phyloP scores from a whole-genome alignment of 2,113 vertebrate species.

The Calonectris borealis region DNA sequence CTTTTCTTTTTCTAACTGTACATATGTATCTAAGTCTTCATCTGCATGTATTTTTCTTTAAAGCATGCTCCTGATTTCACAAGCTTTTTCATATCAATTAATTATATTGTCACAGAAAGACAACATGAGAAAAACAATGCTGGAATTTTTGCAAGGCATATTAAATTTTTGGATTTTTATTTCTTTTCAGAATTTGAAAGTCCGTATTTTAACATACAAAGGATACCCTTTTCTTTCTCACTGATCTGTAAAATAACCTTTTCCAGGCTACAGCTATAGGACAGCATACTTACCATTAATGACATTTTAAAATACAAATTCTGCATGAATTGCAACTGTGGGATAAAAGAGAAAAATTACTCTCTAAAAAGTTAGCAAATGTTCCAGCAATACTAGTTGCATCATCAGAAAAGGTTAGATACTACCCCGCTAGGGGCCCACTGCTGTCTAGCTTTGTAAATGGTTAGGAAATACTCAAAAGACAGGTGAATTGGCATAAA shows the following conservation, averaged over 20 bases:
- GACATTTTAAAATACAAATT: background rate
- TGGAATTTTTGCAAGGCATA: background rate
- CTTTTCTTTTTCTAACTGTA: background rate
- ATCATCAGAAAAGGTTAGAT: background rate
- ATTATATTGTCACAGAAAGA: background rate
- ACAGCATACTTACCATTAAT: background rate
- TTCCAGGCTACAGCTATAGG: background rate
- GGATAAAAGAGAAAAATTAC: background rate
- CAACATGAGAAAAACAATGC: background rate
- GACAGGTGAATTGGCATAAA: background rate
- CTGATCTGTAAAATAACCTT: background rate
- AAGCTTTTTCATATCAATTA: background rate
- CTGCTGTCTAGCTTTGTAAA: background rate
- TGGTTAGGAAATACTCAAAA: background rate
- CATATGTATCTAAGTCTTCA: background rate
- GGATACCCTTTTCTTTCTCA: background rate
- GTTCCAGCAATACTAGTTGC: background rate
- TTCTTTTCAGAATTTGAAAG: background rate
- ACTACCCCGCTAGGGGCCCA: background rate
- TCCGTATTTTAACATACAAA: background rate
- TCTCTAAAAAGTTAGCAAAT: background rate
- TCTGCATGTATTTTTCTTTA: background rate
- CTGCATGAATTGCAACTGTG: background rate
- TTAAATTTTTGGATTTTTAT: background rate
- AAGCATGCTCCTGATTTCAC: background rate